A percentile compares a stretch with the other conserved stretches of the same genome.
Conservation (phyloP, 2,888 invertebrate genomes). For the Agonopterix heracliana region DNA sequence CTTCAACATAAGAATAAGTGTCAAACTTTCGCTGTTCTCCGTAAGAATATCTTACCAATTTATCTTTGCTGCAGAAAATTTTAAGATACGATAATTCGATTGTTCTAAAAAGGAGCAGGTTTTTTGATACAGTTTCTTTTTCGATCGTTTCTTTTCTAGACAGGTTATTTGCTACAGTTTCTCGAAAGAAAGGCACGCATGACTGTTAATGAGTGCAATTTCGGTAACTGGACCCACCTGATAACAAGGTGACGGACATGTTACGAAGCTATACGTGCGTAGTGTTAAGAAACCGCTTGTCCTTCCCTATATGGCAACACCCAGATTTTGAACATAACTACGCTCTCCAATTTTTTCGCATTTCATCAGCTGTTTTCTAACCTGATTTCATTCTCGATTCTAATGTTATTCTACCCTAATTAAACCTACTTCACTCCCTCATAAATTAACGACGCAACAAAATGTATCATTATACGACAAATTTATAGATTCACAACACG, state of each 20-base stretch:
- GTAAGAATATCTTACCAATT: conserved; percentile 11
- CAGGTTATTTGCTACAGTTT: conserved; percentile 17
- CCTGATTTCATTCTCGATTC: too few relatives aligned
- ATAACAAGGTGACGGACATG: conserved; percentile 49
- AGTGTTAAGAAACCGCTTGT: background rate
- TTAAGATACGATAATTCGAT: conserved; percentile 18
- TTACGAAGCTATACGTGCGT: conserved; percentile 16
- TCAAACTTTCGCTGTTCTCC: too few relatives aligned
- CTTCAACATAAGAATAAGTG: too few relatives aligned
- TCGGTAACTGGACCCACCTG: conserved; percentile 38
- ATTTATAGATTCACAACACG: conserved; percentile 53
- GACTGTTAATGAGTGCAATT: conserved; percentile 58
- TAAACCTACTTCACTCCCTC: too few relatives aligned
- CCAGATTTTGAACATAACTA: too few relatives aligned
- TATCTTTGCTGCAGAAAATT: conserved; percentile 15
- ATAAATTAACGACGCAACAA: background rate
- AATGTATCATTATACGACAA: conserved; percentile 13
- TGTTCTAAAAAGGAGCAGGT: conserved; percentile 30
- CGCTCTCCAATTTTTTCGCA: too few relatives aligned
- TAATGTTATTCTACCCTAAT: too few relatives aligned
- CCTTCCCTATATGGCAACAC: background rate
- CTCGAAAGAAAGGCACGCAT: conserved; percentile 38
- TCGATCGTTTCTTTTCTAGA: conserved; percentile 25
- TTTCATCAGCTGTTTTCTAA: too few relatives aligned
- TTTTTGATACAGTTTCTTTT: conserved; percentile 16